Percentiles rank a stretch among this genome's conserved stretches.
These are phyloP conservation scores for Drosophila rufa DNA, from an alignment of 1,140 invertebrate species.

Conservation along the genomic window DNA sequence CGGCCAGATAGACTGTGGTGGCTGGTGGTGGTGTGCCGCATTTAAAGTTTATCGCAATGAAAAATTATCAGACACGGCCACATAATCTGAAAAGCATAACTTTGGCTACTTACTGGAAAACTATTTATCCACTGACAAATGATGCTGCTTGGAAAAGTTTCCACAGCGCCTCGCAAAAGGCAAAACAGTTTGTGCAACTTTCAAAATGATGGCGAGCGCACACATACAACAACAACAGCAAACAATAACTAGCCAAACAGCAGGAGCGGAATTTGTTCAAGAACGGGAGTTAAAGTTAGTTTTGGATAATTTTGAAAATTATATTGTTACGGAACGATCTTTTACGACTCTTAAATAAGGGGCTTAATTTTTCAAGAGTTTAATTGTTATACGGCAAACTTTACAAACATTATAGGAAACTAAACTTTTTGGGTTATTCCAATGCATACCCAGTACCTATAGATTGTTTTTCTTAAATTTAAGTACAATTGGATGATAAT, in stretches of 20 bases:
- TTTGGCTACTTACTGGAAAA: conserved; percentile 80
- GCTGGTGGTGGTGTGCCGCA: conserved; percentile 14
- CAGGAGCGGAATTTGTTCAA: conserved; percentile 10
- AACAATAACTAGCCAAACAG: conserved; percentile 10
- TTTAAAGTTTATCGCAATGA: conserved; percentile 74
- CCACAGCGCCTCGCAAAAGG: conserved; percentile 64
- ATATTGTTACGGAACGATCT: neutral
- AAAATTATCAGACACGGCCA: conserved; percentile 71
- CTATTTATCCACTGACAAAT: conserved; percentile 84
- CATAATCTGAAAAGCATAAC: conserved; percentile 83
- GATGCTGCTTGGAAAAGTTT: conserved; percentile 78
- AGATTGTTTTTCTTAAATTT: neutral
- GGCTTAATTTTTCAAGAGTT: neutral
- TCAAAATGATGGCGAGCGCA: conserved; percentile 45
- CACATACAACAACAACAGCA: conserved; percentile 13
- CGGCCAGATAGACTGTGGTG: conserved; percentile 4
- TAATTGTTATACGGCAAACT: neutral
- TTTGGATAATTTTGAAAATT: neutral
- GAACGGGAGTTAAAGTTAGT: neutral
- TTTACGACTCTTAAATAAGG: neutral
- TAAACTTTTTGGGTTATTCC: too few species aligned
- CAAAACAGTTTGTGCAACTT: conserved; percentile 80
- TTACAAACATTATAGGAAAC: neutral
- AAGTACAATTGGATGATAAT: too few species aligned
- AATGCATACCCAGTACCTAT: too few species aligned